Evolutionary conservation across 2,113 vertebrate genomes (phyloP).

Genomic region (Dryoscopus gambensis): DNA sequence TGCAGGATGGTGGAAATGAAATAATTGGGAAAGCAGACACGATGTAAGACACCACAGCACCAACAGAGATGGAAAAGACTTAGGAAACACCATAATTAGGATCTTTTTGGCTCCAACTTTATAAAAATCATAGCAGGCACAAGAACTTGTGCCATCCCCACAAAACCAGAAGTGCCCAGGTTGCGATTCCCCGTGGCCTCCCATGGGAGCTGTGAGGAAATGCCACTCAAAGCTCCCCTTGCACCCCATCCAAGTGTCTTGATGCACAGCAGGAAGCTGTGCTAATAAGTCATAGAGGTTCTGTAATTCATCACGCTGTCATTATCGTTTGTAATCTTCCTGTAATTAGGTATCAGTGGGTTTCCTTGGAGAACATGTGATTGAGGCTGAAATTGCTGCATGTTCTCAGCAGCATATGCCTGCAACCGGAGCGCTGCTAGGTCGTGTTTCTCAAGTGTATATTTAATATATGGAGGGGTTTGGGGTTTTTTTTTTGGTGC

Average conservation of each 20-base stretch:
- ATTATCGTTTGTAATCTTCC: constrained; percentile 32
- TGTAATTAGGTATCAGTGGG: constrained; percentile 56
- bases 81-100: background rate
- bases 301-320: constrained; percentile 49
- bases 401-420: constrained; percentile 13
- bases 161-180: background rate
- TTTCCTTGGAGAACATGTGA: constrained; percentile 38
- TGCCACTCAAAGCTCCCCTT: background rate
- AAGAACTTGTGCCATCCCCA: background rate
- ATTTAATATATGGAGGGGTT: background rate
- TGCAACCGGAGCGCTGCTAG: background rate
- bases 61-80: background rate
- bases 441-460: background rate
- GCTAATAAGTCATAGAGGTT: constrained; percentile 33
- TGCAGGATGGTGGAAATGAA: background rate
- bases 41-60: background rate
- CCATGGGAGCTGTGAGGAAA: background rate
- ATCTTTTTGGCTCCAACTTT: background rate
- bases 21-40: background rate
- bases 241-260: background rate
- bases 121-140: background rate
- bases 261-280: background rate
- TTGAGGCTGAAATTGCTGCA: background rate
- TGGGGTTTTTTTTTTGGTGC: background rate
- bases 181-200: background rate